Evolutionary conservation across 2,113 vertebrate genomes (phyloP).

Genomic region (Oncorhynchus clarkii): DNA sequence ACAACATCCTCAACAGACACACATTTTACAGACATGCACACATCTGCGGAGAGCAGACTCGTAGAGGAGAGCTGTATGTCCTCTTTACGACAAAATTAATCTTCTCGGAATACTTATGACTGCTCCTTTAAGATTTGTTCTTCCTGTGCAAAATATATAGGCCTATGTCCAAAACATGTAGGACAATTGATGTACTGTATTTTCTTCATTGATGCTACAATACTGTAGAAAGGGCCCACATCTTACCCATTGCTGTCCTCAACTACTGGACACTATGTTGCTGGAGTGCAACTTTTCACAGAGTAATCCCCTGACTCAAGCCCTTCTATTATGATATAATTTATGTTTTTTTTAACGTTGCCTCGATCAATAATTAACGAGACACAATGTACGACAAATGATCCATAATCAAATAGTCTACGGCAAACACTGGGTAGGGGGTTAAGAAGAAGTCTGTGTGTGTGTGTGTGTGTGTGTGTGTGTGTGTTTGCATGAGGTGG

Average conservation of each 20-base stretch:
- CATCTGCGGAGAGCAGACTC: constrained; percentile 27
- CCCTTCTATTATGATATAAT: constrained; percentile 34
- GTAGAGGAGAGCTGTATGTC: constrained; percentile 27
- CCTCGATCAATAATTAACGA: constrained; percentile 38
- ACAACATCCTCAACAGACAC: constrained; percentile 28
- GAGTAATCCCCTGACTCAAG: constrained; percentile 19
- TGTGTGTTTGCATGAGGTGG: constrained; percentile 53
- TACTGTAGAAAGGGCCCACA: too few species aligned
- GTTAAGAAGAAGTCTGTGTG: neutral
- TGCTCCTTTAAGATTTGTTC: constrained; percentile 48
- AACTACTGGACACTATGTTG: too few species aligned
- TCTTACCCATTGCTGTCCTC: too few species aligned
- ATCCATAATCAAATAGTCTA: constrained; percentile 26
- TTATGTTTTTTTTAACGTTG: constrained; percentile 29
- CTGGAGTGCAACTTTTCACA: too few species aligned
- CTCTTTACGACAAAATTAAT: constrained; percentile 52
- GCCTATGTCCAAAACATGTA: constrained; percentile 18
- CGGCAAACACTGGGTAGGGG: constrained; percentile 1
- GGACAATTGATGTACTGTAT: neutral
- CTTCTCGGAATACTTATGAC: constrained; percentile 40
- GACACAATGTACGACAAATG: constrained; percentile 24
- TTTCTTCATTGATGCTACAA: too few species aligned
- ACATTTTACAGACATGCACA: constrained; percentile 24
- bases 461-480: too few species aligned
- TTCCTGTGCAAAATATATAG: constrained; percentile 45